Base-by-base conservation (phyloP, 2,888 invertebrate genomes). In the Pammene aurita region DNA sequence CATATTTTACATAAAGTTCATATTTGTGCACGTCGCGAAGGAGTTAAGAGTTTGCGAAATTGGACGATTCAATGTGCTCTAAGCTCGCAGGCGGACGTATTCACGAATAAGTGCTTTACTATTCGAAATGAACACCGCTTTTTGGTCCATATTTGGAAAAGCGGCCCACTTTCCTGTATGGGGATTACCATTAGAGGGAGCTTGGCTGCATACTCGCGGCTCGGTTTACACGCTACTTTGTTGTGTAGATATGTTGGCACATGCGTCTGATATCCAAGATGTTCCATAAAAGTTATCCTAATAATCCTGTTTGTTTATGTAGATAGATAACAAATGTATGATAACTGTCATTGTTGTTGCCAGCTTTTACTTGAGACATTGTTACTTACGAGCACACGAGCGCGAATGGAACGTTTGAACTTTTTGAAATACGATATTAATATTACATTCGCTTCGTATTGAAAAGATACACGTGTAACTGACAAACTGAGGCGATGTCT, bases 31-130 rank as follows among this genome's bases (percentile, higher is more conserved):
- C 50, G 18, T 2, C n/a, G 41, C 18, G 5, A 41, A n/a, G 41
- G 16, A 50, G 50, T 26, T 62, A 52, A 16, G 62, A 50, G 50
- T n/a, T 41, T 62, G 5, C 11, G n/a, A 62, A 52, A 52, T 38
- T 48, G 5, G 6, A 18, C 18, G 11, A 50, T 38, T 52, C 88
- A 90, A 90, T 90, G 84, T 80, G 82, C 79, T 78, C 82, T 89
- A 87, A 88, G 87, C 87, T 87, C 82, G 76, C 78, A 74, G 79
- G 82, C 83, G 83, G 80, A 81, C 84, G 79, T 83, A 83, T 89
- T 86, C 84, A 84, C 78, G 83, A 84, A 83, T 88, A 88, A 89
- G 87, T 87, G 86, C 86, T 86, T 82, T 80, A 82, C 80, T 84
- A 85, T 81, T 82, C 80, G 84, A 85, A 88, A 87, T 85, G 85